Conservation (phyloP, 2,888 invertebrate species). For the Ormyrus labotus region DNA sequence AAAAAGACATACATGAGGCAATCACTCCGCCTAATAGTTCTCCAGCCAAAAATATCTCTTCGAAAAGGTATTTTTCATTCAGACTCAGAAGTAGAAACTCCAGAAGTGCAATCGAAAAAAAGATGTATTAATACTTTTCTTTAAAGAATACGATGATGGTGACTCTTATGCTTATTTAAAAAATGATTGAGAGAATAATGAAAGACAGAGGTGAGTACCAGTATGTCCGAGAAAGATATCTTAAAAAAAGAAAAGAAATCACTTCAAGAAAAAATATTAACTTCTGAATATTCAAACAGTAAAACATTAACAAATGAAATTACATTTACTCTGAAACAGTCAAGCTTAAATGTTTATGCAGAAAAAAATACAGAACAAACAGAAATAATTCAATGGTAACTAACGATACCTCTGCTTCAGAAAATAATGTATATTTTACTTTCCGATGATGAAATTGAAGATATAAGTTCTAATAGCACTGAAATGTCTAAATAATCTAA, state of each 20-base stretch:
- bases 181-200: conserved; percentile 14
- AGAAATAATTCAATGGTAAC: too few relatives aligned
- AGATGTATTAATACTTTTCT: conserved; percentile 63
- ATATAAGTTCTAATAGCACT: conserved; percentile 27
- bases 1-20: conserved; percentile 30
- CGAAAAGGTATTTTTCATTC: conserved; percentile 56
- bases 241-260: conserved; percentile 16
- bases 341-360: too few relatives aligned
- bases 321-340: neutral
- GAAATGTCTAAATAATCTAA: conserved; percentile 68
- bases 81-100: conserved; percentile 61
- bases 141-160: conserved; percentile 17
- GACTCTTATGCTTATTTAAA: conserved; percentile 40
- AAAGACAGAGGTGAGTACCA: conserved; percentile 19
- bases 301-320: conserved; percentile 4
- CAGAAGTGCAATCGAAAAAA: conserved; percentile 18
- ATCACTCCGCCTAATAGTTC: conserved; percentile 31
- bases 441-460: conserved; percentile 33
- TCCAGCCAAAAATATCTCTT: neutral
- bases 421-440: neutral
- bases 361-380: too few relatives aligned
- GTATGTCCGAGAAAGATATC: conserved; percentile 44
- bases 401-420: neutral
- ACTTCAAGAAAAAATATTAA: neutral
- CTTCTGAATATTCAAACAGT: neutral